phyloP scores from a whole-genome alignment of 2,113 vertebrate genomes.

The Acrocephalus kingi region DNA sequence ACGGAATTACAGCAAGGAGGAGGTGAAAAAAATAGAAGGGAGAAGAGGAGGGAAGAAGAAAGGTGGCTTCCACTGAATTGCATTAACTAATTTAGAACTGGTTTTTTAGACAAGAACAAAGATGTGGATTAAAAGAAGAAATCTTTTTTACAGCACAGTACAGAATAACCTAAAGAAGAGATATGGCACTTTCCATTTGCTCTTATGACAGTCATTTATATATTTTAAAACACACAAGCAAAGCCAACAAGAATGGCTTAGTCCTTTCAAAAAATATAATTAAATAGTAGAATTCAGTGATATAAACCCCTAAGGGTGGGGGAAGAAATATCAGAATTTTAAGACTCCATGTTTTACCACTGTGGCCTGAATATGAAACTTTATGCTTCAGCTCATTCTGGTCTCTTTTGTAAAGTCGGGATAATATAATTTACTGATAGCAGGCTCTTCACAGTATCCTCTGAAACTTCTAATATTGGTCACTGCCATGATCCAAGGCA shows the following conservation, averaged over 20 bases:
- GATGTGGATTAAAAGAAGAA: background rate
- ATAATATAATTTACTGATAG: background rate
- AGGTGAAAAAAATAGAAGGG: background rate
- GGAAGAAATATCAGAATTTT: background rate
- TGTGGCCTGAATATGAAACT: background rate
- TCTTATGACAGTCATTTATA: background rate
- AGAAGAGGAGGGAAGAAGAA: background rate
- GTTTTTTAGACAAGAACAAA: background rate
- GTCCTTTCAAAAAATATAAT: background rate
- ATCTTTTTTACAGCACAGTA: background rate
- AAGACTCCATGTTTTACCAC: background rate
- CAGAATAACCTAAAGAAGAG: background rate
- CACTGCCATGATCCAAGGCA: background rate
- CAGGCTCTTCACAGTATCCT: background rate
- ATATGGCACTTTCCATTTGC: background rate
- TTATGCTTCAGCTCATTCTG: background rate
- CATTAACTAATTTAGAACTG: background rate
- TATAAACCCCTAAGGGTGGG: background rate
- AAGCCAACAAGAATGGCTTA: background rate
- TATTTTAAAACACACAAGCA: background rate
- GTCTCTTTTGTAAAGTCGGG: background rate
- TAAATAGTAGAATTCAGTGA: background rate
- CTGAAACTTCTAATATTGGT: background rate
- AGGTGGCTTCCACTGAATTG: background rate
- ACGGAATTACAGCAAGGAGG: background rate